phyloP scores from a whole-genome alignment of 2,888 invertebrate species.

The Dysmachus trigonus region DNA sequence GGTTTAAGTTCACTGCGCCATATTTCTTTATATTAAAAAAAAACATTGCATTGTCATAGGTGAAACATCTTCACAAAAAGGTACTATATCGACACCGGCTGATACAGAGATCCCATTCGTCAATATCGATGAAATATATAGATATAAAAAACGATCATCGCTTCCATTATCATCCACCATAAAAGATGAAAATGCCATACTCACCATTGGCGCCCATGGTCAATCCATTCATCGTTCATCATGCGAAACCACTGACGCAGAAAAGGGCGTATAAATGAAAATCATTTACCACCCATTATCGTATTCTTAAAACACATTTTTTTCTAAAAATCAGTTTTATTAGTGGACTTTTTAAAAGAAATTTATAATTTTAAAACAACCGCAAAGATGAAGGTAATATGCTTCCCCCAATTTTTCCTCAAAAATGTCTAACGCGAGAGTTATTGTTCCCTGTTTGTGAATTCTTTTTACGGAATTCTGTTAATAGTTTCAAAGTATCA shows the following conservation, averaged over 20 bases:
- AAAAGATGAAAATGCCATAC: slow-evolving; percentile 46
- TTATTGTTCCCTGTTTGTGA: not conserved
- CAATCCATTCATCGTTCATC: slow-evolving; percentile 45
- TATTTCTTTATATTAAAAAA: slow-evolving; percentile 15
- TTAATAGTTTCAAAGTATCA: not conserved
- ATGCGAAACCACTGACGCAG: slow-evolving; percentile 41
- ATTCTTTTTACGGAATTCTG: not conserved
- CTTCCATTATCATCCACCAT: slow-evolving; percentile 44
- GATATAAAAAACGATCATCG: slow-evolving; percentile 43
- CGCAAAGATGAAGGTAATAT: slow-evolving; percentile 35
- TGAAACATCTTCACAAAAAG: slow-evolving; percentile 47
- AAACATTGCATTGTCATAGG: slow-evolving; percentile 44
- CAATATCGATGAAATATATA: slow-evolving; percentile 47
- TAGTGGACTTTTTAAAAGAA: not conserved
- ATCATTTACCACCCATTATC: not conserved
- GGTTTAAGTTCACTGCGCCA: not conserved
- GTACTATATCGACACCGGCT: slow-evolving; percentile 34
- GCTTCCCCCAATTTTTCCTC: slow-evolving; percentile 10
- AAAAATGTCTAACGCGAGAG: not conserved
- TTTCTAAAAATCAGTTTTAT: not conserved
- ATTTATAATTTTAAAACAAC: not conserved
- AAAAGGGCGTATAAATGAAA: slow-evolving; percentile 43
- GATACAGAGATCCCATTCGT: slow-evolving; percentile 42
- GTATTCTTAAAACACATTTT: not conserved
- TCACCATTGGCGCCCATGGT: slow-evolving; percentile 48